Conservation (phyloP, 1,140 invertebrate genomes). For the Drosophila ohnishii region DNA sequence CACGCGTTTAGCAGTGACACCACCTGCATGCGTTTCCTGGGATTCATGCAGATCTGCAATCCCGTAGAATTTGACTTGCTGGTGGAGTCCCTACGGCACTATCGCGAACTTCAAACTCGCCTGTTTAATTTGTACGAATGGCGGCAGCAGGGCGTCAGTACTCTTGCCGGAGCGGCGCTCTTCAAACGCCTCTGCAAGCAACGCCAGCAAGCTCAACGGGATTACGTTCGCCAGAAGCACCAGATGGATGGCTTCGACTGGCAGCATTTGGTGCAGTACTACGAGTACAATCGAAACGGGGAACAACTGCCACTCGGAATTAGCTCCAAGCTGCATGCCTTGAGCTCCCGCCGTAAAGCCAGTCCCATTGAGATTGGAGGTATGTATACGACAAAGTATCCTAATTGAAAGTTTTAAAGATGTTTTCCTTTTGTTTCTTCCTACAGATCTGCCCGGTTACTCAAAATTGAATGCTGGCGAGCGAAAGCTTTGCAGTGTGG, state of each 20-base stretch:
- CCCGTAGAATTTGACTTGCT: conserved; percentile 90
- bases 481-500: conserved; percentile 89
- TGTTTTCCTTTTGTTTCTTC: conserved; percentile 37
- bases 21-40: conserved; percentile 86
- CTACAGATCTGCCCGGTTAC: conserved; percentile 89
- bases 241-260: conserved; percentile 81
- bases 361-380: conserved; percentile 86
- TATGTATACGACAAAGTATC: conserved; percentile 1
- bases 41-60: conserved; percentile 89
- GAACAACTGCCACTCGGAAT: conserved; percentile 38
- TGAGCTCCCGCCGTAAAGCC: conserved; percentile 66
- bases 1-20: conserved; percentile 63
- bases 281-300: conserved; percentile 43
- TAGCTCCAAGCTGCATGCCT: conserved; percentile 69
- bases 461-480: conserved; percentile 89
- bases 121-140: conserved; percentile 88
- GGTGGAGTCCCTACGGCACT: conserved; percentile 89
- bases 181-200: conserved; percentile 87
- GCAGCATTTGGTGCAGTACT: conserved; percentile 80
- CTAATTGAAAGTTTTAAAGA: not conserved
- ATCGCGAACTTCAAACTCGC: conserved; percentile 87
- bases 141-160: conserved; percentile 88
- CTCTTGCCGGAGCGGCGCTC: conserved; percentile 86
- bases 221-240: conserved; percentile 82
- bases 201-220: conserved; percentile 83